Evolutionary conservation across 2,888 invertebrate genomes (phyloP).

Genomic region (Lithophane socia): DNA sequence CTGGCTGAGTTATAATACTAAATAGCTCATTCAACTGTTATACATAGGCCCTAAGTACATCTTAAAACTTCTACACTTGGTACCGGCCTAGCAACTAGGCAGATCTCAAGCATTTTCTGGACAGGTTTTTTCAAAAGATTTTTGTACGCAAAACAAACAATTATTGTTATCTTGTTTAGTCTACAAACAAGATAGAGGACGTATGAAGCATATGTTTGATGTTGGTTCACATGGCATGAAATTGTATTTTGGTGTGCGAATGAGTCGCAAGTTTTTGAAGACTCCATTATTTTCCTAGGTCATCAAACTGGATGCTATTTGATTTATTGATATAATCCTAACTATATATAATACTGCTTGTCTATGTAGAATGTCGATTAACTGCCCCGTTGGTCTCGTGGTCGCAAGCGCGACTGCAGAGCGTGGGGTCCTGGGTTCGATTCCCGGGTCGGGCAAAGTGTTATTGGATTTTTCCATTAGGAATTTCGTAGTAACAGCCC

Average conservation of each 20-base stretch:
- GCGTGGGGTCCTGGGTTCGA: no score
- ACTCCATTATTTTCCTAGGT: not conserved
- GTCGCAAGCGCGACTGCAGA: no score
- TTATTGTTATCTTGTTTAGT: constrained; percentile 22
- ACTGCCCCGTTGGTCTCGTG: no score
- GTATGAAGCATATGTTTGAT: not conserved
- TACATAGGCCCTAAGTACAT: not conserved
- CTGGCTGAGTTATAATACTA: no score
- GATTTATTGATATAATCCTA: no score
- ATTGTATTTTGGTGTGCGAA: not conserved
- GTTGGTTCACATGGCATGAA: not conserved
- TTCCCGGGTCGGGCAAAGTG: no score
- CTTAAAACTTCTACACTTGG: not conserved
- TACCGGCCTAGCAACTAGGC: not conserved
- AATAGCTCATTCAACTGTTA: no score
- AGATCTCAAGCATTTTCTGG: not conserved
- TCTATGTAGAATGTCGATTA: no score
- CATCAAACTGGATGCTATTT: not conserved
- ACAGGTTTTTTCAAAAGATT: not conserved
- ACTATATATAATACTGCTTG: no score
- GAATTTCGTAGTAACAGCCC: no score
- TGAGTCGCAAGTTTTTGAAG: not conserved
- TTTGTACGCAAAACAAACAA: no score
- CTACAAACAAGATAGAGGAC: not conserved
- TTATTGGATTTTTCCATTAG: no score